These are phyloP conservation scores for Phortica okadai DNA, from an alignment of 2,888 invertebrate genomes.

Conservation along the genomic window DNA sequence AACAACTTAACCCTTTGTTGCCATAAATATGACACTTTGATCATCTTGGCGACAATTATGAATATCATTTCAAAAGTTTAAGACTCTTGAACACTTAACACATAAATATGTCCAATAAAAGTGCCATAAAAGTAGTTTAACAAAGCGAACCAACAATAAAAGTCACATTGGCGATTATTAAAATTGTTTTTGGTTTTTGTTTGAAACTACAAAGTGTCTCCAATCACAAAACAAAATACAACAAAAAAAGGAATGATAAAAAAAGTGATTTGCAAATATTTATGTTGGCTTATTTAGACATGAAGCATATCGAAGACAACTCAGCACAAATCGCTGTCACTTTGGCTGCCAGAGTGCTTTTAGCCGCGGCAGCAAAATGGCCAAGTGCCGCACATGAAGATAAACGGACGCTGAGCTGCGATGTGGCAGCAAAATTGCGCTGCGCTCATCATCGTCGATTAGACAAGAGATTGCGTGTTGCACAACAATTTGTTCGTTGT, in stretches of 20 bases:
- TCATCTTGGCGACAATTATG: background rate
- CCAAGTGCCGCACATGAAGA: background rate
- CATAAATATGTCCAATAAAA: background rate
- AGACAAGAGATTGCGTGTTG: background rate
- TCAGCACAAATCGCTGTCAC: background rate
- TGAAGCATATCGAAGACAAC: background rate
- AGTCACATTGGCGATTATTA: background rate
- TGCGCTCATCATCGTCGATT: background rate
- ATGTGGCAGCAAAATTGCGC: background rate
- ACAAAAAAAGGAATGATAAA: background rate
- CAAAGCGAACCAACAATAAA: background rate
- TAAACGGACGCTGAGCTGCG: background rate
- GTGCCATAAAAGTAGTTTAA: background rate
- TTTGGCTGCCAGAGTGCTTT: background rate
- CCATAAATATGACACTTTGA: background rate
- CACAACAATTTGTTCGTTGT: slow-evolving; percentile 24
- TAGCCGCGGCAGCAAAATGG: background rate
- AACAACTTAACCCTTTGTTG: background rate
- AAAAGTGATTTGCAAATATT: background rate
- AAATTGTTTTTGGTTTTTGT: too few species aligned
- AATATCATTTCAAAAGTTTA: background rate
- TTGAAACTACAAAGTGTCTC: too few species aligned
- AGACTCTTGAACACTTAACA: background rate
- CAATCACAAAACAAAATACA: background rate
- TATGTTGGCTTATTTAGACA: background rate